A percentile compares a stretch with the other conserved stretches of the same genome.
Conservation (phyloP, 2,113 vertebrate species). For the Fukomys damarensis region DNA sequence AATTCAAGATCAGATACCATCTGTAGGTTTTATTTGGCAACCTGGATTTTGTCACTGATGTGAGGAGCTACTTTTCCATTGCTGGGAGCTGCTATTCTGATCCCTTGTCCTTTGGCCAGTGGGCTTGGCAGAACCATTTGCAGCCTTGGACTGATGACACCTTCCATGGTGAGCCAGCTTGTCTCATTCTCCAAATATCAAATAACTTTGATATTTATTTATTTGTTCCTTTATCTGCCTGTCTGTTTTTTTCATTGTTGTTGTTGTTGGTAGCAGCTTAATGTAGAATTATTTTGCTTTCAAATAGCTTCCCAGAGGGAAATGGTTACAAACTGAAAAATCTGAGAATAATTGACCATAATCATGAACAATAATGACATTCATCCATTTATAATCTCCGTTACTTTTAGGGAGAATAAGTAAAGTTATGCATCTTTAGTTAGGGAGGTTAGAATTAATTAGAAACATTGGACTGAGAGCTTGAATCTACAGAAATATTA, state of each 20-base stretch:
- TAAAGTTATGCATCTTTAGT: constrained; percentile 55
- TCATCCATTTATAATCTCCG: constrained; percentile 20
- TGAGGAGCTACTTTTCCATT: neutral
- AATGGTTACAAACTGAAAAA: neutral
- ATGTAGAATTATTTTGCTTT: constrained; percentile 25
- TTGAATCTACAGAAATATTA: constrained; percentile 60
- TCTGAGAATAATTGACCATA: constrained; percentile 38
- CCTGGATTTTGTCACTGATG: constrained; percentile 5
- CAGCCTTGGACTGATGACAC: neutral
- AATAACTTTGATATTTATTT: neutral
- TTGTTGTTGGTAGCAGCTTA: constrained; percentile 29
- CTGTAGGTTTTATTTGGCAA: neutral
- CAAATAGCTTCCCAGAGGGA: neutral
- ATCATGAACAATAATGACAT: constrained; percentile 55
- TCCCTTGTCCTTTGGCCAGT: neutral
- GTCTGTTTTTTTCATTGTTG: neutral
- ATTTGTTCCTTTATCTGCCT: neutral
- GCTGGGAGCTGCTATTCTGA: neutral
- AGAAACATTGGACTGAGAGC: constrained; percentile 45
- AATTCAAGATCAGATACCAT: neutral
- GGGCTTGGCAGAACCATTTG: neutral
- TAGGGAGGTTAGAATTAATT: constrained; percentile 67
- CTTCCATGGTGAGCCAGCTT: neutral
- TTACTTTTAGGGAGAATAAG: constrained; percentile 57
- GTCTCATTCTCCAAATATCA: constrained; percentile 17